Conservation (phyloP, 2,888 invertebrate genomes). For the Eupsilia transversa region DNA sequence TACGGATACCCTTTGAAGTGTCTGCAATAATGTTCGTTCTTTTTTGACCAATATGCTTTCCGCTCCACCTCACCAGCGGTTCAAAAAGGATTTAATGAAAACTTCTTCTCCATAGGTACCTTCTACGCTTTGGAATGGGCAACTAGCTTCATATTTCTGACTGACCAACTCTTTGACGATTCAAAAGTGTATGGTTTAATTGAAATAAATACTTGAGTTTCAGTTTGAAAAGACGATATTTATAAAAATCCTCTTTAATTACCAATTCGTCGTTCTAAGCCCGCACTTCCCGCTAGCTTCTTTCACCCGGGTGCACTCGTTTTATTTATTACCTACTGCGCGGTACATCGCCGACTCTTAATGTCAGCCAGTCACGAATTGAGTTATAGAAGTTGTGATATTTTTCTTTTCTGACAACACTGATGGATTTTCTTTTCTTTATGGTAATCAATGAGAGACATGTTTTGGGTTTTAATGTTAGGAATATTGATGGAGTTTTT, state of each 20-base stretch:
- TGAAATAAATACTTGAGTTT: not conserved
- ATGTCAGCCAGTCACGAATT: slow-evolving; percentile 59
- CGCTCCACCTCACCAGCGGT: not conserved
- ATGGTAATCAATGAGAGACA: slow-evolving; percentile 52
- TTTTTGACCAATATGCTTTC: not conserved
- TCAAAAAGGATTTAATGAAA: not conserved
- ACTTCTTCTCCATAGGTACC: not conserved
- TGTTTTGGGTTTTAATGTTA: slow-evolving; percentile 34
- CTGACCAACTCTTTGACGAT: not conserved
- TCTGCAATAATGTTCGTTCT: not conserved
- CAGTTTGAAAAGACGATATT: not conserved
- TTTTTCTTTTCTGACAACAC: slow-evolving; percentile 55
- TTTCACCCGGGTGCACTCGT: slow-evolving; percentile 49
- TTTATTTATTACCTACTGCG: slow-evolving; percentile 55
- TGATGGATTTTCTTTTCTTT: slow-evolving; percentile 51
- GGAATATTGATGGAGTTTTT: slow-evolving; percentile 18
- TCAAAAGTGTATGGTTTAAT: not conserved
- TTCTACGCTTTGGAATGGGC: not conserved
- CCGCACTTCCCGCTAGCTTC: slow-evolving; percentile 42
- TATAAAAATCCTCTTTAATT: not conserved
- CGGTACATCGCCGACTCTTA: slow-evolving; percentile 50
- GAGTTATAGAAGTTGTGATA: slow-evolving; percentile 58
- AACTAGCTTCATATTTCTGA: not conserved
- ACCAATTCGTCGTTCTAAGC: slow-evolving; percentile 31
- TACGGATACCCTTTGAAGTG: not conserved